Evolutionary conservation across 2,113 vertebrate genomes (phyloP), one percentile per base, ranked within the genome.

Genomic region (Vidua chalybeata): DNA sequence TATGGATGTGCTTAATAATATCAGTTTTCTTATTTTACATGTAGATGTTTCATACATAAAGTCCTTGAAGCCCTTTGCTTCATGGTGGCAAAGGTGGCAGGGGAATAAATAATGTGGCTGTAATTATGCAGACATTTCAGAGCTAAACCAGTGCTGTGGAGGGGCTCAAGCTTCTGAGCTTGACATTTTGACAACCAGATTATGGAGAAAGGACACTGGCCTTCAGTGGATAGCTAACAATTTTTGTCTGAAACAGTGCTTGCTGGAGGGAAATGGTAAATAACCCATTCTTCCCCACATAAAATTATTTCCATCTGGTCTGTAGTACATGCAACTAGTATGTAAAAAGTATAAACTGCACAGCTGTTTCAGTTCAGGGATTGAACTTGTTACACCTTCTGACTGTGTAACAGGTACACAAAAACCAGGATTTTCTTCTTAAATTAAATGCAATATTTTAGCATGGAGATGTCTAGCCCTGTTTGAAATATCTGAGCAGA

Each of bases 31-130:
- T 17, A 22, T 76, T 91, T 79, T 58, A 30, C 27, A 3, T 37
- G 31, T 74, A 68, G 96, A 82, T 63, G 59, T 97, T 73, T 97
- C 91, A 51, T 97, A 94, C 41, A 15, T 19, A n/a, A 92, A 96
- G 54, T 96, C 97, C 52, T 91, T 97, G 45, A 95, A 92, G 72
- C 91, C 95, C 20, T 97, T 95, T 91, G 86, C 77, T 76, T 96
- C 80, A 3, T 73, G 63, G 37, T 62, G 87, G 24, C 81, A 90
- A 82, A 84, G 45, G 18, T 77, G 72, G 51, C 92, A 90, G 52
- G 58, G 84, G 45, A 91, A 58, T 68, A 94, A 91, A 58, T 68
- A 94, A 96, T 3, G 2, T 94, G 91, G 71, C 81, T 33, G 72
- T 93, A 51, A 59, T 97, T 49, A 71, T 82, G 43, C 66, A 67